Base-by-base conservation (phyloP, 2,888 invertebrate genomes). In the Oscheius sp. region DNA sequence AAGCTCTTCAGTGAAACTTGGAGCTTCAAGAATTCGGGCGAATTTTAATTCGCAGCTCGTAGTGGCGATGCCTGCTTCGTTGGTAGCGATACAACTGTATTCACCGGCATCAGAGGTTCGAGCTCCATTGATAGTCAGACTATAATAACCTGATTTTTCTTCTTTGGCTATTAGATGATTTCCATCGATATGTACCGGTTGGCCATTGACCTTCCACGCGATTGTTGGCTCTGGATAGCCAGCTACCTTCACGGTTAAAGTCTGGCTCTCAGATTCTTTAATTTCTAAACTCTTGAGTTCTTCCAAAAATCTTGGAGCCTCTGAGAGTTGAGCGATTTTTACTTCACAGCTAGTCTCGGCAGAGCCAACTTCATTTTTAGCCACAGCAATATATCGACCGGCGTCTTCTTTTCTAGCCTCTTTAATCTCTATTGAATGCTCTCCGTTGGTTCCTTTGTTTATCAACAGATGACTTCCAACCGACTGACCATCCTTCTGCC, bases 151-250 rank as follows among this genome's bases (percentile, higher is more conserved):
- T 85, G 94, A 93, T 0, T 68, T 70, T 6, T 71, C 65, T 44
- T 76, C 67, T 66, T 74, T 73, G 6, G 69, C 65, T 9, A 80
- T 68, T 5, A 80, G 45, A 38, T 80, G 80, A 6, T 65, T 73
- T 93, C 94, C 76, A 49, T 84, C 85, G 20, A 76, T 62, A 4
- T 64, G 38, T 38, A 85, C 71, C 2, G 80, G 80, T 20, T 71
- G 50, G 9, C 73, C 74, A 87, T 97, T 95, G 88, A 94, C 94
- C 87, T 92, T 94, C 94, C 95, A 95, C 87, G 92, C 93, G 74
- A 97, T 91, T 74, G 93, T 92, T 91, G 70, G 92, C 81, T 91
- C 91, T 47, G 93, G 97, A 47, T 93, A 91, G 1, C 95, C 96
- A 2, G 90, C 90, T 51, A 96, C 91, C 65, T 92, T 89, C 12